A percentile compares a stretch with the other conserved stretches of the same genome.
phyloP scores from a whole-genome alignment of 2,797 vertebrate species.

The Sebastes variabilis region DNA sequence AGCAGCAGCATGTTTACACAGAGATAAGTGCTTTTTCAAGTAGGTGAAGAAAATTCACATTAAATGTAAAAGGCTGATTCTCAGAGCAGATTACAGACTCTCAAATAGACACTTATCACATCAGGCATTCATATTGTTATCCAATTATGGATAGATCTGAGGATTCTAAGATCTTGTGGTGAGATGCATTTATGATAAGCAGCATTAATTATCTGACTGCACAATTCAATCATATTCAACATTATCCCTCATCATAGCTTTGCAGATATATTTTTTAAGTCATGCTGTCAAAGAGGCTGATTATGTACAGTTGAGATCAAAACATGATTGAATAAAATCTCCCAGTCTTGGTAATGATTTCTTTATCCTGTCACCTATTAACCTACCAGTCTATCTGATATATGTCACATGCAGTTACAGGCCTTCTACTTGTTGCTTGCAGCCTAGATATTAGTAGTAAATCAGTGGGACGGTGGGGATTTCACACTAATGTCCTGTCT shows the following conservation, averaged over 20 bases:
- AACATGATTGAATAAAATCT: background rate
- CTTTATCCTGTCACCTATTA: conserved; percentile 14
- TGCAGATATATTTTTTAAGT: background rate
- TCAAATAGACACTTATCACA: background rate
- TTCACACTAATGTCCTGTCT: background rate
- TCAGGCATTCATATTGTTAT: background rate
- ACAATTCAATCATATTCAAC: background rate
- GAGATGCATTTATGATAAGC: background rate
- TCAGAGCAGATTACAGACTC: background rate
- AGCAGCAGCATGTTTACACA: conserved; percentile 44
- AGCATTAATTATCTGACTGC: background rate
- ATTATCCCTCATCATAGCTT: background rate
- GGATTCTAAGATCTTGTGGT: background rate
- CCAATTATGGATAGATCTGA: background rate
- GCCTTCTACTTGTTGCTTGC: conserved; percentile 17
- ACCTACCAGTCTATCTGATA: background rate
- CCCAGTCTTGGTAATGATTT: background rate
- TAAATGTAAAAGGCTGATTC: background rate
- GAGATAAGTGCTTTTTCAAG: conserved; percentile 49
- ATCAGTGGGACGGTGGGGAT: background rate
- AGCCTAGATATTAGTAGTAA: background rate
- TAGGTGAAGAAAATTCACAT: background rate
- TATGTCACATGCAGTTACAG: background rate
- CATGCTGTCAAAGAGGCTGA: background rate
- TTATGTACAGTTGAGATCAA: background rate